Base-by-base conservation (phyloP, 2,888 invertebrate genomes). In the Sicus ferrugineus region DNA sequence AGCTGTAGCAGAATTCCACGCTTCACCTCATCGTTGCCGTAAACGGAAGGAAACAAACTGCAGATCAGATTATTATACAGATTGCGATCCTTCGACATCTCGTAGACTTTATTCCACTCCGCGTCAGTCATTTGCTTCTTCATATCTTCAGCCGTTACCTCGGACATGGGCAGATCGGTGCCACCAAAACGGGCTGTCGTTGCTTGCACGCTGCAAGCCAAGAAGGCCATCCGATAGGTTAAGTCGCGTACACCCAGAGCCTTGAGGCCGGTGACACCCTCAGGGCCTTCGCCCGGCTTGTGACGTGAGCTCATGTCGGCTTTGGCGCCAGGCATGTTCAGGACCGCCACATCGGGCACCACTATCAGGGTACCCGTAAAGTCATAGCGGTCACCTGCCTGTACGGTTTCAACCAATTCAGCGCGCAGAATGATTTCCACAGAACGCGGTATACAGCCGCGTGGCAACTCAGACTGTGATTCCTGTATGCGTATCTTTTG, bases 401-500 rank as follows among this genome's bases (percentile, higher is more conserved):
- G 84, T 0, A 98, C 97, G 28, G 92, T 91, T 86, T 99, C 99
- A 0, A 99, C 99, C 77, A 94, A 92, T 86, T 99, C 99, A 0
- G 96, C 97, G 75, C 98, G 88, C 65, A 99, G 86, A 76, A 99
- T 92, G 42, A 99, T 90, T 86, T 99, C 99, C 54, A 99, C 90
- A 70, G 96, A 96, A 48, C 99, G 89, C 0, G 99, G 99, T 78
- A 99, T 97, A 80, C 96, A 95, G 3, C 99, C 99, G 58, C 98
- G 87, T 0, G 99, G 99, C 38, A 99, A 86, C 84, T 99, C 99
- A 0, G 96, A 92, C 85, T 99, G 99, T 0, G 96, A 96, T 86
- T 99, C 99, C 84, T 99, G 99, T 75, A 99, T 93, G 68, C 98
- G 89, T 3, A 97, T 92, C 87, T 98, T 99, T 87, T 99, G 99